Percentiles rank a stretch among this genome's conserved stretches.
phyloP scores from a whole-genome alignment of 2,888 invertebrate genomes.

The Limnephilus rhombicus region DNA sequence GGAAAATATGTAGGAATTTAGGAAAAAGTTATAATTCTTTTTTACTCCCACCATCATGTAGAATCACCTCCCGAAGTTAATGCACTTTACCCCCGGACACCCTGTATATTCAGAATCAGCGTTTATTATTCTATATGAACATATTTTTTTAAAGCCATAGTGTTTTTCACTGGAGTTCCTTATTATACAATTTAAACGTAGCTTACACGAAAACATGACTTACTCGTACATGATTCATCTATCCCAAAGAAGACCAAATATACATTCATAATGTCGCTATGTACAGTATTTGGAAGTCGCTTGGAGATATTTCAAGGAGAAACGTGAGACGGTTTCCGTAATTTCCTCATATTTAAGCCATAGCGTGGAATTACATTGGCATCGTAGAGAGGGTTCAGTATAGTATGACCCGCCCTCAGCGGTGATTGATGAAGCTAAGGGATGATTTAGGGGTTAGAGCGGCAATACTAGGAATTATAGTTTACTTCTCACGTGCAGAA shows the following conservation, averaged over 20 bases:
- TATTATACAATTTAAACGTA: not conserved
- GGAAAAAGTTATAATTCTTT: no score
- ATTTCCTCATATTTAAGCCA: constrained; percentile 17
- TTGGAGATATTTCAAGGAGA: not conserved
- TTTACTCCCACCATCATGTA: no score
- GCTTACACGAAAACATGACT: not conserved
- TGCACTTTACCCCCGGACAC: no score
- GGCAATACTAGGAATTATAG: not conserved
- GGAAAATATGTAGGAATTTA: no score
- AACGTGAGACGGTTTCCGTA: constrained; percentile 21
- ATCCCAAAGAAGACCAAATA: not conserved
- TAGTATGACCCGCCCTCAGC: not conserved
- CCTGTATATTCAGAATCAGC: no score
- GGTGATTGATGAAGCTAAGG: constrained; percentile 30
- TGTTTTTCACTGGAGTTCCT: no score
- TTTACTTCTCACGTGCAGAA: not conserved
- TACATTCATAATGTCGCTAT: not conserved
- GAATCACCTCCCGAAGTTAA: no score
- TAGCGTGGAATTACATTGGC: not conserved
- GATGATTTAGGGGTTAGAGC: constrained; percentile 3
- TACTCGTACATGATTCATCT: not conserved
- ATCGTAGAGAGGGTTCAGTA: not conserved
- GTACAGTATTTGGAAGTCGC: not conserved
- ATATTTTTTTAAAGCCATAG: no score
- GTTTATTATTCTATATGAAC: no score